Evolutionary conservation across 2,113 vertebrate genomes (phyloP).

Genomic region (Erythrocercus mccallii): DNA sequence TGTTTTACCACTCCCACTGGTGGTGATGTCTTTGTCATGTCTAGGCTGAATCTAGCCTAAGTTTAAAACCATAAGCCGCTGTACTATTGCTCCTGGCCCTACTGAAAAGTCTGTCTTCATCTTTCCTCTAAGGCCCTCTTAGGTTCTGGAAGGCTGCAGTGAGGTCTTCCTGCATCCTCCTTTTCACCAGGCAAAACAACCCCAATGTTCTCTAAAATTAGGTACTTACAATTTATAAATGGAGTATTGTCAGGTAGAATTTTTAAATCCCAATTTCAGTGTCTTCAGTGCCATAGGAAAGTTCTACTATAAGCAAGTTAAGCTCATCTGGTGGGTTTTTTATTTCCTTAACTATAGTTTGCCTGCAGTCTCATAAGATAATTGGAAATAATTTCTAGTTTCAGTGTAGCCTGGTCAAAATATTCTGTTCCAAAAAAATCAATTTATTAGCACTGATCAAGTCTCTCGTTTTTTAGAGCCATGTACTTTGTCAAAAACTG

Average conservation of each 20-base stretch:
- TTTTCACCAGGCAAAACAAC: background rate
- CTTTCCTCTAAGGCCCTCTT: background rate
- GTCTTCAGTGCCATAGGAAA: background rate
- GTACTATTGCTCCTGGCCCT: background rate
- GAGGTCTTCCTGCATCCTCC: background rate
- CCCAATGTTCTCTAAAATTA: background rate
- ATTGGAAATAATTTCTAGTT: background rate
- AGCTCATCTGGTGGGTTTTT: background rate
- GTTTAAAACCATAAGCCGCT: background rate
- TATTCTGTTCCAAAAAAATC: background rate
- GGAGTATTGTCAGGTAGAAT: background rate
- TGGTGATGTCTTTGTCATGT: background rate
- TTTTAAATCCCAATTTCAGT: background rate
- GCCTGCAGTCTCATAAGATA: background rate
- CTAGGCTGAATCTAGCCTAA: background rate
- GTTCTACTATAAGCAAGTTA: background rate
- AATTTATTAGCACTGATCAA: background rate
- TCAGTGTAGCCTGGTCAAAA: background rate
- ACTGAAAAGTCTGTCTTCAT: background rate
- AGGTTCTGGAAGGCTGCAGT: background rate
- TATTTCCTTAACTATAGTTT: background rate
- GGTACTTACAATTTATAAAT: background rate
- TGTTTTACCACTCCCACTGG: background rate
- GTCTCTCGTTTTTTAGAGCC: conserved; percentile 62
- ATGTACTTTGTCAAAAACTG: conserved; percentile 66